These are phyloP conservation scores for Thalassoma bifasciatum DNA, from an alignment of 2,113 vertebrate species.

Conservation along the genomic window DNA sequence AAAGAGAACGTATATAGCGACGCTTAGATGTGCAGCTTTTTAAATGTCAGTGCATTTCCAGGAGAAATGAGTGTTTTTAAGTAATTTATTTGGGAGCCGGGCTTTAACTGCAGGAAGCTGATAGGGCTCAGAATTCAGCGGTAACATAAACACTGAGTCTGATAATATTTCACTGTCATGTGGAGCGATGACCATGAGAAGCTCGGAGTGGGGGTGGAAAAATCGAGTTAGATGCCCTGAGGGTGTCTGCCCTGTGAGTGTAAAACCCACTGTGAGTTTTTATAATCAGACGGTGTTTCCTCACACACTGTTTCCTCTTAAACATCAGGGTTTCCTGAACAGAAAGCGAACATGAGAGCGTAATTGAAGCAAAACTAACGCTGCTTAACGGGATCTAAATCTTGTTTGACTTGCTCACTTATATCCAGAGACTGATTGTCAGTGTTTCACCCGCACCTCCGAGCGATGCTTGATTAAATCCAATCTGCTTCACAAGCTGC, in stretches of 20 bases:
- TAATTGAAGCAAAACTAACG: conserved; percentile 14
- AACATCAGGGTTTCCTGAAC: no score
- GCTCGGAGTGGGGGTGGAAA: not conserved
- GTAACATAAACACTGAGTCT: conserved; percentile 26
- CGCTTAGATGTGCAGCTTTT: conserved; percentile 56
- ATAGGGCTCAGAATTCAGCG: conserved; percentile 51
- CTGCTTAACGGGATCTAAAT: conserved; percentile 14
- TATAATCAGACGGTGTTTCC: no score
- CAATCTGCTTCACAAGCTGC: conserved; percentile 14
- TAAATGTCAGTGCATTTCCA: conserved; percentile 65
- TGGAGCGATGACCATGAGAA: conserved; percentile 57
- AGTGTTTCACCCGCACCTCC: conserved; percentile 35
- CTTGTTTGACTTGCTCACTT: conserved; percentile 17
- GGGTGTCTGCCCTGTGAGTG: conserved; percentile 5
- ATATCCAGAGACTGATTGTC: conserved; percentile 23
- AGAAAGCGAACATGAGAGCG: no score
- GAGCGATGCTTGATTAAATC: conserved; percentile 48
- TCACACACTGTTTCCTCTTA: no score
- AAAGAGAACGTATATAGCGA: conserved; percentile 45
- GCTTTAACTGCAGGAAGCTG: conserved; percentile 45
- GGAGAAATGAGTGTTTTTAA: conserved; percentile 36
- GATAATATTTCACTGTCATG: conserved; percentile 70
- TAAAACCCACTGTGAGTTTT: no score
- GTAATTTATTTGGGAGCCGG: conserved; percentile 23
- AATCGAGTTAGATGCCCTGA: no score